Conservation (phyloP, 2,888 invertebrate genomes). For the Noctuana brunneofusca region DNA sequence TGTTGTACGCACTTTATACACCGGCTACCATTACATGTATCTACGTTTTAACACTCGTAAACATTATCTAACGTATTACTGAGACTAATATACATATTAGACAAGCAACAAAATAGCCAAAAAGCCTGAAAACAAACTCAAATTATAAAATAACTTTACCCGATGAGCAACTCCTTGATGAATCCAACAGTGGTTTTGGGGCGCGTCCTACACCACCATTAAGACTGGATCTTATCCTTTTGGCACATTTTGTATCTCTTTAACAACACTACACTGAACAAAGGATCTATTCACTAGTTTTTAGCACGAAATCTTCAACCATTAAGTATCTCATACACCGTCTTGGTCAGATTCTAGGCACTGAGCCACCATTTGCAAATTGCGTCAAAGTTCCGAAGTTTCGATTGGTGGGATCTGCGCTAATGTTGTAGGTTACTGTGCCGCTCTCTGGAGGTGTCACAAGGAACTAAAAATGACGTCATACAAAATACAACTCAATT, state of each 20-base stretch:
- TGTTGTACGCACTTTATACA: conserved; percentile 44
- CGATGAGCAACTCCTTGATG: conserved; percentile 76
- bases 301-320: conserved; percentile 74
- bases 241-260: conserved; percentile 79
- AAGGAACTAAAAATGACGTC: conserved; percentile 48
- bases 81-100: conserved; percentile 37
- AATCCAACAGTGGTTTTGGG: conserved; percentile 73
- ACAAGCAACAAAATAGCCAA: conserved; percentile 41
- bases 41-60: conserved; percentile 30
- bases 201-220: conserved; percentile 77
- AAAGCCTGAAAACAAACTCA: conserved; percentile 49
- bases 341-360: conserved; percentile 78
- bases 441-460: conserved; percentile 57
- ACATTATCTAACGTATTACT: conserved; percentile 32
- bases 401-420: conserved; percentile 76
- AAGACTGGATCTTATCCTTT: conserved; percentile 80
- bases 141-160: conserved; percentile 73
- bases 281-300: conserved; percentile 68
- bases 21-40: conserved; percentile 46
- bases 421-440: conserved; percentile 56
- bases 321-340: conserved; percentile 77
- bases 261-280: conserved; percentile 75
- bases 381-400: conserved; percentile 79
- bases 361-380: conserved; percentile 81
- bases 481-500: conserved; percentile 46